Base-by-base conservation (phyloP, 2,113 vertebrate species). In the Poeciliopsis turrubarensis region DNA sequence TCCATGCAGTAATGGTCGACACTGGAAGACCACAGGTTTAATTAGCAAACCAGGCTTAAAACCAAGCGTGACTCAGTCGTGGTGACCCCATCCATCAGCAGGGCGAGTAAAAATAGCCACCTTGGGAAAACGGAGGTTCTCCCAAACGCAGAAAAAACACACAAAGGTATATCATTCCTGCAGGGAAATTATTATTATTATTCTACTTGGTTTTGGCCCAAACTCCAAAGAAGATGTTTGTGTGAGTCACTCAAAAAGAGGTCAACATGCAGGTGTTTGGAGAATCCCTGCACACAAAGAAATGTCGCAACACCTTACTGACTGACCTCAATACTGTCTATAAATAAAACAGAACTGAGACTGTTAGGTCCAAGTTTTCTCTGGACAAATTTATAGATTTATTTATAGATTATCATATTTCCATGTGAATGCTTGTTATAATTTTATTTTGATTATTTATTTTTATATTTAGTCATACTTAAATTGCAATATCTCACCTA, bases 41-140 rank as follows among this genome's bases (percentile, higher is more conserved):
- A 94, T 95, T 94, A 95, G 90, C 92, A 91, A 92, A 93, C 92
- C 94, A 93, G 92, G 86, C 82, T 85, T 87, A 77, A 89, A 86
- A 90, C 87, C 93, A 87, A 92, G 86, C 87, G 86, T 94, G 94
- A 94, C 92, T 94, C 89, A 94, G 88, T 88, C 88, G 74, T 86
- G 91, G 85, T 92, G 92, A 93, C 93, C 91, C 91, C 77, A 86
- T 91, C 86, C 89, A 90, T 89, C 86, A 85, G 88, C 78, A 81
- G 72, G 81, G 67, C 81, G 76, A 77, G 90, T 90, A 94, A 93
- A 95, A 94, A 95, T 94, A 94, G 89, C 83, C 85, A 72, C 89
- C 93, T 92, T 94, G 94, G 92, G 92, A 94, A 94, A 90, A 91
- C 69, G 78, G 79, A 88, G 73, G 79, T 89, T 93, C 89, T 93